A percentile compares a stretch with the other conserved stretches of the same genome.
phyloP scores from a whole-genome alignment of 2,113 vertebrate species.

The Myrmecophaga tridactyla region DNA sequence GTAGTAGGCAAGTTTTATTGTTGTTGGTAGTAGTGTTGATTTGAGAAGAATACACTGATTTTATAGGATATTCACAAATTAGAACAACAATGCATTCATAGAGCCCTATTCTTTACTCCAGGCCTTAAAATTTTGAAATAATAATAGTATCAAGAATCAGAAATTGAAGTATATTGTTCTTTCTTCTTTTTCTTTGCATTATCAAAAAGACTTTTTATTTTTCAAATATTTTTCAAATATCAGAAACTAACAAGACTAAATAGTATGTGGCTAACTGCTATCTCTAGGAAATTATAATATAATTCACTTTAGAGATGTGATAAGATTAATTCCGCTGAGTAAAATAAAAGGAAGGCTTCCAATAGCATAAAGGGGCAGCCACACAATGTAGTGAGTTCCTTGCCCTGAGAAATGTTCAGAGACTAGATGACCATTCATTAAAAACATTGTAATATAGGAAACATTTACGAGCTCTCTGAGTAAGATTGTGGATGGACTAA shows the following conservation, averaged over 20 bases:
- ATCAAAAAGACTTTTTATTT: neutral
- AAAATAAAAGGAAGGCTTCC: neutral
- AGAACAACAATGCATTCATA: neutral
- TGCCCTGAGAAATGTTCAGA: neutral
- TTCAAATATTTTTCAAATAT: neutral
- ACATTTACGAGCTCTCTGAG: neutral
- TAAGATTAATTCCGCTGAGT: neutral
- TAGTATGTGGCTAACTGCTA: neutral
- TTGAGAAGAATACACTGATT: neutral
- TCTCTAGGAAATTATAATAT: neutral
- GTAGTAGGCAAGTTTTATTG: neutral
- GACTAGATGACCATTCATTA: neutral
- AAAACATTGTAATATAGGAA: neutral
- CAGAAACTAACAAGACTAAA: neutral
- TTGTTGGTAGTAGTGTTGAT: neutral
- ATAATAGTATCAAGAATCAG: neutral
- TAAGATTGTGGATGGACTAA: neutral
- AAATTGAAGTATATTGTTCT: neutral
- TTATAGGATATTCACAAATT: neutral
- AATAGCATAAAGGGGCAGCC: neutral
- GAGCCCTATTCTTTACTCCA: neutral
- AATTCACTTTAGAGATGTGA: neutral
- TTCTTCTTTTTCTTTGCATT: neutral
- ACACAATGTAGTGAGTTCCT: neutral
- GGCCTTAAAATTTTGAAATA: neutral